These are phyloP conservation scores for Ceratina calcarata DNA, from an alignment of 1,140 invertebrate species.

Conservation along the genomic window DNA sequence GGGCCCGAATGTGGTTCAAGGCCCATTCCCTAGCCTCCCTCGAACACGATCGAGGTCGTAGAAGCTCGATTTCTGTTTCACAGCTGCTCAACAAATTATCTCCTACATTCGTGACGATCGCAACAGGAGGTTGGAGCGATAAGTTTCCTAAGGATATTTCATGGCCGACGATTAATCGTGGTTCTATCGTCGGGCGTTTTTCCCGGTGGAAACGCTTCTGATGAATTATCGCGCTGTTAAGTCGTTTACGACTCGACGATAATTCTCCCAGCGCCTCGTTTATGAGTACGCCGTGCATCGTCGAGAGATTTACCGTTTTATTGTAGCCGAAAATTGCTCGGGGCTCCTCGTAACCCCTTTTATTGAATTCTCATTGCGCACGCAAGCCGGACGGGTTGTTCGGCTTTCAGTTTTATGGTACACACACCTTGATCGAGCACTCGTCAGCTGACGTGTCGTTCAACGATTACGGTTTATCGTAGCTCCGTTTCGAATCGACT, in stretches of 20 bases:
- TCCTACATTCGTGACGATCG: too few species aligned
- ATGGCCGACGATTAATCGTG: neutral
- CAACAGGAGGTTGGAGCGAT: too few species aligned
- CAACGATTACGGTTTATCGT: too few species aligned
- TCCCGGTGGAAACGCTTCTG: neutral
- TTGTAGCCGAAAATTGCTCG: neutral
- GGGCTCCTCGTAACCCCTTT: neutral
- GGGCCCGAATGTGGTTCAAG: too few species aligned
- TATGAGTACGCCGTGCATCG: neutral
- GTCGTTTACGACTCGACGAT: conserved; percentile 17
- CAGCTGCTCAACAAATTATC: neutral
- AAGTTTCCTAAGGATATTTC: neutral
- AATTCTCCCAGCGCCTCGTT: neutral
- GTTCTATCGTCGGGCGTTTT: neutral
- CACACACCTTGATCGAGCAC: too few species aligned
- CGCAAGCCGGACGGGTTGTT: too few species aligned
- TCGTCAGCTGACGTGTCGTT: too few species aligned
- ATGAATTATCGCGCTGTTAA: conserved; percentile 32
- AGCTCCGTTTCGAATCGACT: too few species aligned
- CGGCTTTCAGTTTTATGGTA: too few species aligned
- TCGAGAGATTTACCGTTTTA: conserved; percentile 26
- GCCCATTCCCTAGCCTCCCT: too few species aligned
- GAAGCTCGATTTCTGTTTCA: neutral
- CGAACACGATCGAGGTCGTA: too few species aligned
- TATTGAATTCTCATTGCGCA: neutral